These are phyloP conservation scores for Halesus radiatus DNA, from an alignment of 1,140 invertebrate genomes.

Conservation along the genomic window DNA sequence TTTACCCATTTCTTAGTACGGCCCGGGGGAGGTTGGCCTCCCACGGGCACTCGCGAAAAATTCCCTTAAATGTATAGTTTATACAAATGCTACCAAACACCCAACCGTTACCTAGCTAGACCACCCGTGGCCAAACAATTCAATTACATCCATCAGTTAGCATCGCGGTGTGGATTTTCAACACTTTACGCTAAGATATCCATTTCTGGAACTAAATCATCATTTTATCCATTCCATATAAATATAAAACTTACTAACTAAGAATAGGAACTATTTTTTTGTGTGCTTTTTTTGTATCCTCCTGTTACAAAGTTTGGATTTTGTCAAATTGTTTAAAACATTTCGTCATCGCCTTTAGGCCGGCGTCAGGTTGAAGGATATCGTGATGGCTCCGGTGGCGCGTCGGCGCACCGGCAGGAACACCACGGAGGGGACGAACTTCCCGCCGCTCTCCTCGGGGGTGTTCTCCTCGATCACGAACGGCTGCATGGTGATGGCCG, in stretches of 20 bases:
- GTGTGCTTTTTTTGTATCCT: constrained; percentile 57
- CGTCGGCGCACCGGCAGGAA: constrained; percentile 91
- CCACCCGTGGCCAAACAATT: constrained; percentile 13
- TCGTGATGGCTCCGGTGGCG: constrained; percentile 83
- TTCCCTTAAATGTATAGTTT: constrained; percentile 53
- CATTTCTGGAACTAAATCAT: constrained; percentile 53
- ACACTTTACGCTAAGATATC: constrained; percentile 52
- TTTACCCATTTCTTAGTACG: constrained; percentile 59
- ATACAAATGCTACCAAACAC: constrained; percentile 57
- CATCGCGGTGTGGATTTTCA: constrained; percentile 42
- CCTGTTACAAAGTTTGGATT: constrained; percentile 42
- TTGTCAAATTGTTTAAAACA: constrained; percentile 31
- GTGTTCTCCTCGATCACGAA: constrained; percentile 82
- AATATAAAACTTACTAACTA: constrained; percentile 57
- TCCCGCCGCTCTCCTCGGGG: constrained; percentile 65
- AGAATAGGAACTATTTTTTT: constrained; percentile 58
- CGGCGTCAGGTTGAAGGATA: constrained; percentile 92
- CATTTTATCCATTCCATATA: constrained; percentile 54
- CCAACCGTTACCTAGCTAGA: constrained; percentile 47
- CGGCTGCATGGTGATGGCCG: constrained; percentile 83
- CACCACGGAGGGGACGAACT: constrained; percentile 89
- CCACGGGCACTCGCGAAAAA: constrained; percentile 52
- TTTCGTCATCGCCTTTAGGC: constrained; percentile 71
- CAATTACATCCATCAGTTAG: constrained; percentile 53
- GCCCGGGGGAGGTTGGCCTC: background rate